Evolutionary conservation across 2,113 vertebrate genomes (phyloP).

Genomic region (Cephalopterus ornatus): DNA sequence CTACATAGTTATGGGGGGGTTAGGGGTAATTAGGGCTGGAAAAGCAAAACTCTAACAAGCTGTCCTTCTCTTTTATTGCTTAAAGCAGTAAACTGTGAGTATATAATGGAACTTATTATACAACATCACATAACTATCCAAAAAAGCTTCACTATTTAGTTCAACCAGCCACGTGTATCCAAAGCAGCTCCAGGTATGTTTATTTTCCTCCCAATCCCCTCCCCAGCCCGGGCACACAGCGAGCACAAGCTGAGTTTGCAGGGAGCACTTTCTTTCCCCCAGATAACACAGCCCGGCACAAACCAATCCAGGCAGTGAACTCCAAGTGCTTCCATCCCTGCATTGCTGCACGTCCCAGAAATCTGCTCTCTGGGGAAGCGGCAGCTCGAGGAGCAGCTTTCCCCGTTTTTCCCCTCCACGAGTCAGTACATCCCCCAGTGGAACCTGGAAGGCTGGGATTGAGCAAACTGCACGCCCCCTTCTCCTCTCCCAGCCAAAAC

Average conservation of each 20-base stretch:
- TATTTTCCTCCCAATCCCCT: background rate
- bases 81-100: background rate
- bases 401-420: background rate
- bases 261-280: background rate
- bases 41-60: background rate
- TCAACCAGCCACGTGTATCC: background rate
- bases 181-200: background rate
- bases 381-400: background rate
- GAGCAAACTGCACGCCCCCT: conserved; percentile 60
- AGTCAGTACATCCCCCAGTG: background rate
- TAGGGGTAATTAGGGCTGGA: background rate
- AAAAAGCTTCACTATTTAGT: background rate
- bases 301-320: background rate
- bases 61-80: background rate
- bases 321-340: background rate
- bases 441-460: conserved; percentile 34
- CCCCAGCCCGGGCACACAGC: background rate
- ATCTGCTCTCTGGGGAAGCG: background rate
- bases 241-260: background rate
- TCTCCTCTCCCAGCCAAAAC: conserved; percentile 23
- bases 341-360: background rate
- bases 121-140: background rate
- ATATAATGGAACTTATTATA: background rate
- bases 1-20: background rate
- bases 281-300: background rate